Conservation (phyloP, 2,888 invertebrate genomes). For the Cybosia mesomella region DNA sequence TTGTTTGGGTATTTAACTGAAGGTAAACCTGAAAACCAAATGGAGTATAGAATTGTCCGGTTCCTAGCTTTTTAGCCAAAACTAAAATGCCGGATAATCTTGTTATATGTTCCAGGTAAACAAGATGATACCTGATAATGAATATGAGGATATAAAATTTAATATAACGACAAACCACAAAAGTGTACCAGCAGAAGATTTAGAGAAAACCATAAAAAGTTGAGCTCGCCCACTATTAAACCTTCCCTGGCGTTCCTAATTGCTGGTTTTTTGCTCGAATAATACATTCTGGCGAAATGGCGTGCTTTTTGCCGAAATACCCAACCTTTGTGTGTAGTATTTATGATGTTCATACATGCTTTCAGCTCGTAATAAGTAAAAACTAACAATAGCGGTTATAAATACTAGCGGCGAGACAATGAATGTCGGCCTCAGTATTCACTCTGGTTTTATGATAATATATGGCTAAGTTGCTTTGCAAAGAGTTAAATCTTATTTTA, state of each 20-base stretch:
- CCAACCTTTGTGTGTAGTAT: constrained; percentile 61
- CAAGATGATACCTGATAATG: neutral
- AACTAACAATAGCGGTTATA: constrained; percentile 54
- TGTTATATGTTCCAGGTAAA: neutral
- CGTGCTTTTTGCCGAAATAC: constrained; percentile 60
- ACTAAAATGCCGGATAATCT: neutral
- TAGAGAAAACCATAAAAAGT: constrained; percentile 41
- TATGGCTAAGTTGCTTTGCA: constrained; percentile 5
- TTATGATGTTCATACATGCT: constrained; percentile 63
- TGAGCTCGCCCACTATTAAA: constrained; percentile 41
- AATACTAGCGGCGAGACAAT: constrained; percentile 26
- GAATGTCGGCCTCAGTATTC: constrained; percentile 21
- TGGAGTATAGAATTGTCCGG: too few relatives aligned
- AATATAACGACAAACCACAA: constrained; percentile 25
- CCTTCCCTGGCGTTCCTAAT: constrained; percentile 61
- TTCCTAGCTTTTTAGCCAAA: neutral
- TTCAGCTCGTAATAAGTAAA: constrained; percentile 54
- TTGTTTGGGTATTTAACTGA: too few relatives aligned
- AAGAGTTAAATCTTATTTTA: constrained; percentile 5
- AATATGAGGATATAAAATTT: neutral
- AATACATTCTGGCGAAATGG: constrained; percentile 58
- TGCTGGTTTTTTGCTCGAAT: constrained; percentile 62
- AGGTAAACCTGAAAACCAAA: too few relatives aligned
- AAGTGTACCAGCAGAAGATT: constrained; percentile 47
- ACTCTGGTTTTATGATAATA: constrained; percentile 19